Evolutionary conservation across 2,888 invertebrate genomes (phyloP).

Genomic region (Scaptomyza parva): DNA sequence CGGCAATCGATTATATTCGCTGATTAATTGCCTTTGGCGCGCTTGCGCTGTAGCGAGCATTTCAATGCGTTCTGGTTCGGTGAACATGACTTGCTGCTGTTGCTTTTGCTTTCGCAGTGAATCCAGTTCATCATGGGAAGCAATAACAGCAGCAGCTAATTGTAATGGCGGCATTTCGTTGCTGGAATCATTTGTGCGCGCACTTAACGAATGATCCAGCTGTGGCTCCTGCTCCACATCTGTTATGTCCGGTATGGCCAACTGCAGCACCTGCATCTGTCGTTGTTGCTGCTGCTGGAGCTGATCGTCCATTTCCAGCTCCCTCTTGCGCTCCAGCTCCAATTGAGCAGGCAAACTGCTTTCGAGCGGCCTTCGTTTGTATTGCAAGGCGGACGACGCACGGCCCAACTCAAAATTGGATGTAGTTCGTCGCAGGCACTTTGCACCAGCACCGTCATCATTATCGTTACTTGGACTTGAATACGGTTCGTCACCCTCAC

Average conservation of each 20-base stretch:
- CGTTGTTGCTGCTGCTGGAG: background rate
- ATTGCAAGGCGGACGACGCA: constrained; percentile 27
- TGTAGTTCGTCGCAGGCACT: constrained; percentile 43
- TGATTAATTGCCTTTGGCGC: constrained; percentile 46
- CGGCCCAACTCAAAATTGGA: constrained; percentile 63
- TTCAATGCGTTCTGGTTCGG: constrained; percentile 41
- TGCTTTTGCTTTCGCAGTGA: background rate
- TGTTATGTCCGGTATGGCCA: constrained; percentile 59
- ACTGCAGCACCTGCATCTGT: constrained; percentile 31
- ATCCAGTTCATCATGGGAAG: background rate
- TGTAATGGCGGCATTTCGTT: constrained; percentile 5
- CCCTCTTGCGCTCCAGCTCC: constrained; percentile 1
- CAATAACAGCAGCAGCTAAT: background rate
- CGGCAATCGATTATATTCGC: constrained; percentile 64
- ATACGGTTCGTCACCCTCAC: constrained; percentile 55
- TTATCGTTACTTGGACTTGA: background rate
- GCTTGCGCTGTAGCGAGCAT: constrained; percentile 34
- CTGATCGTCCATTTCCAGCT: background rate
- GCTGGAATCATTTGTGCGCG: constrained; percentile 38
- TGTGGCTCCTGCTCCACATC: constrained; percentile 58
- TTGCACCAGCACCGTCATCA: background rate
- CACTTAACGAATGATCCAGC: constrained; percentile 41
- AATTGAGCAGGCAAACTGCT: constrained; percentile 22
- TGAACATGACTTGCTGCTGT: constrained; percentile 20
- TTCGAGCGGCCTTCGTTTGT: constrained; percentile 17